Percentiles rank a stretch among this genome's conserved stretches.
These are phyloP conservation scores for Pogonocherus hispidulus DNA, from an alignment of 2,888 invertebrate genomes.

Conservation along the genomic window DNA sequence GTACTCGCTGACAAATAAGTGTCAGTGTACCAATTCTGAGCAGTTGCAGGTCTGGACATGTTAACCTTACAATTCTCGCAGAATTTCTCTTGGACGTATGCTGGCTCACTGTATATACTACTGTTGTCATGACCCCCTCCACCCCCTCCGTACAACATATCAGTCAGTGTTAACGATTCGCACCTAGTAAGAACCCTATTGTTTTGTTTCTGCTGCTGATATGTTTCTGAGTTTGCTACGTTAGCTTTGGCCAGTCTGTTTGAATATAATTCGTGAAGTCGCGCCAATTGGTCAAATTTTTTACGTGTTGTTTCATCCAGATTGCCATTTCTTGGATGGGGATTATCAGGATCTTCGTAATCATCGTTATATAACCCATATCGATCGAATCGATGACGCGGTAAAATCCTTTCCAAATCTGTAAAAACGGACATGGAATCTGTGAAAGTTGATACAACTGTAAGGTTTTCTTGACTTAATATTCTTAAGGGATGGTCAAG, in stretches of 20 bases:
- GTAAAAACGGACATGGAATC: constrained; percentile 79
- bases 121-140: constrained; percentile 74
- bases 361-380: constrained; percentile 73
- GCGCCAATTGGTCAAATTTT: constrained; percentile 86
- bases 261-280: constrained; percentile 85
- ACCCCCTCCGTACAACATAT: constrained; percentile 74
- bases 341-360: constrained; percentile 69
- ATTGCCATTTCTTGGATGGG: constrained; percentile 60
- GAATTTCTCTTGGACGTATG: constrained; percentile 82
- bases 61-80: constrained; percentile 83
- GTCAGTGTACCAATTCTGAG: constrained; percentile 76
- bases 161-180: constrained; percentile 79
- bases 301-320: constrained; percentile 66
- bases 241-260: constrained; percentile 84
- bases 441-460: constrained; percentile 90
- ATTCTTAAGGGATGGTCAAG: constrained; percentile 90
- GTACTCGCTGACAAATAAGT: constrained; percentile 71
- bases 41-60: constrained; percentile 78
- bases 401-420: constrained; percentile 77
- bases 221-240: constrained; percentile 76
- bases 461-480: constrained; percentile 91
- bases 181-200: constrained; percentile 73
- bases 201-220: constrained; percentile 67
- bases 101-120: constrained; percentile 90
- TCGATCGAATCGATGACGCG: constrained; percentile 73